Conservation (phyloP, 2,797 vertebrate genomes). For the Diplodus sargus region DNA sequence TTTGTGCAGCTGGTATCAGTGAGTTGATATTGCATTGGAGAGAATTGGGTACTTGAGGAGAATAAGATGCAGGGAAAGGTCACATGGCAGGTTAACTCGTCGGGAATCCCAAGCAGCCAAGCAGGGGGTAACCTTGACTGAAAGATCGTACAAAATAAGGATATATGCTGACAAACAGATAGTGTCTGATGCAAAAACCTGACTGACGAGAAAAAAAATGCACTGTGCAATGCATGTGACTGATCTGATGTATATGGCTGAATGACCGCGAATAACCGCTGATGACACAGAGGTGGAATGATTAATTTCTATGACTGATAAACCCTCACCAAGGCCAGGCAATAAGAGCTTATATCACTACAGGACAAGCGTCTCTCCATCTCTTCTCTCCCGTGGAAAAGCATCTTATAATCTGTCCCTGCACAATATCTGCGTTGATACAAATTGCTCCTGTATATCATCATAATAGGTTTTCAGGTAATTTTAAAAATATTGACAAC, state of each 20-base stretch:
- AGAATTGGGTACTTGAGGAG: constrained; percentile 63
- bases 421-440: constrained; percentile 38
- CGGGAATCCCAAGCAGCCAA: constrained; percentile 45
- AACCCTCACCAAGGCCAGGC: constrained; percentile 43
- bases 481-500: constrained; percentile 49
- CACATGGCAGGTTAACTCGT: constrained; percentile 55
- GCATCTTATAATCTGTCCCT: constrained; percentile 22
- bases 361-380: constrained; percentile 37
- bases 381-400: constrained; percentile 31
- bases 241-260: constrained; percentile 46
- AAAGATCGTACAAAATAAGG: constrained; percentile 51
- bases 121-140: constrained; percentile 65
- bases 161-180: constrained; percentile 60
- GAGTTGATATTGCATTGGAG: constrained; percentile 72
- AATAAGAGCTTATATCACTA: constrained; percentile 51
- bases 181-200: constrained; percentile 42
- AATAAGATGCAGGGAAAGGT: constrained; percentile 65
- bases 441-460: constrained; percentile 41
- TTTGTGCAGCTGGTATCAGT: constrained; percentile 68
- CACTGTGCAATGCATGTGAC: constrained; percentile 19
- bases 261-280: constrained; percentile 39
- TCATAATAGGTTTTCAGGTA: constrained; percentile 50
- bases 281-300: constrained; percentile 45
- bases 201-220: constrained; percentile 10
- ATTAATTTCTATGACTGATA: constrained; percentile 66